A percentile compares a stretch with the other conserved stretches of the same genome.
These are phyloP conservation scores for Thripadectes ignobilis DNA, from an alignment of 2,797 vertebrate species.

Conservation along the genomic window DNA sequence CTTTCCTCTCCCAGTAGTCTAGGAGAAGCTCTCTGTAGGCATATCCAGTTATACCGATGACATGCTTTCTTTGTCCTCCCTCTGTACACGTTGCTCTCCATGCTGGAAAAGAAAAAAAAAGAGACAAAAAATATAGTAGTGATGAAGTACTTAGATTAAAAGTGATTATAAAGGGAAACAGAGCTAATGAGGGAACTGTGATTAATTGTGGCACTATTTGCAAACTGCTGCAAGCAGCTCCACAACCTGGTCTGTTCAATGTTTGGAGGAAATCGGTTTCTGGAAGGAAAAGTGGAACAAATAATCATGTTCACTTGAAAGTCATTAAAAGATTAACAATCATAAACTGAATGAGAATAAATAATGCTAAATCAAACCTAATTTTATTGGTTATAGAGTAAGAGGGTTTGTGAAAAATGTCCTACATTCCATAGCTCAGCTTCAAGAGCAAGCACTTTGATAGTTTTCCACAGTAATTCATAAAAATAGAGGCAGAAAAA, in stretches of 20 bases:
- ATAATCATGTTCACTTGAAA: not conserved
- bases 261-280: not conserved
- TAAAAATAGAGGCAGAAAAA: not conserved
- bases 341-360: not conserved
- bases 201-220: not conserved
- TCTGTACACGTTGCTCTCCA: not conserved
- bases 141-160: not conserved
- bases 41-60: not conserved
- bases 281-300: not conserved
- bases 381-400: not conserved
- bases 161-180: not conserved
- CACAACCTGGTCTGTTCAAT: not conserved
- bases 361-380: not conserved
- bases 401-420: not conserved
- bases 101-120: not conserved
- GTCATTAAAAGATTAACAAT: not conserved
- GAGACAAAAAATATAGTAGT: not conserved
- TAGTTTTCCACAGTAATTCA: not conserved
- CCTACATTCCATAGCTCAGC: not conserved
- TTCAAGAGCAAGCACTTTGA: not conserved
- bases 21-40: not conserved
- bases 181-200: not conserved
- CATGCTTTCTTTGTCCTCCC: not conserved
- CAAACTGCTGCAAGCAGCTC: not conserved
- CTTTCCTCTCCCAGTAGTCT: fast-evolving